Evolutionary conservation across 2,797 vertebrate genomes (phyloP), one percentile per base, ranked within the genome.

Genomic region (Sandelia bainsii): DNA sequence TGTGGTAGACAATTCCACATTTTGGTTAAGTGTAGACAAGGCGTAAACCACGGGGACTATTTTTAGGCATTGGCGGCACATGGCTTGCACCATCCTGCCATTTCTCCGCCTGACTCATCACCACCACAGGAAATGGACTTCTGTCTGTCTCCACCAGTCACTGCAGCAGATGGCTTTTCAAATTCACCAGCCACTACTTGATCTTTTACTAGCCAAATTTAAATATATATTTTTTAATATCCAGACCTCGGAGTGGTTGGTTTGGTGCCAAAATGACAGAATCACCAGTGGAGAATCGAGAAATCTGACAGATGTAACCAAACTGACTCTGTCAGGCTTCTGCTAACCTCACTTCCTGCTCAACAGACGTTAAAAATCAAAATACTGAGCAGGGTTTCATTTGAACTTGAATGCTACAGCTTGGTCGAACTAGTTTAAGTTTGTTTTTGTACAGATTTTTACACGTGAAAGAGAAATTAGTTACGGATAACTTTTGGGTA

Each of bases 11-110:
- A 70, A 64, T 72, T 80, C 78, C 82, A 67, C 7, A 62, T 82
- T 86, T 86, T 82, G 87, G 85, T 77, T 59, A 83, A 77, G 73
- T 65, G 72, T 51, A 82, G 86, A 84, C 81, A 42, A 87, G 85
- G 82, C 77, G 63, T 84, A 48, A 85, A 85, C 80, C 80, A 10
- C 46, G 0, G 39, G 32, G 53, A 32, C 72, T 87, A 81, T 83
- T 83, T 83, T 81, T 86, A 81, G 83, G 68, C 75, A 61, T 27
- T 0, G 53, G 66, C 54, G 17, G 75, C 22, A 40, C 68, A 40
- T 52, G 57, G n/a, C 78, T 80, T 78, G 73, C 42, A 62, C 81
- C 82, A 70, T 85, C 69, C 59, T 76, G 79, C 83, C 83, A 69
- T 83, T 75, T 79, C 79, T 78, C 49, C 22, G 73, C 61, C 78